phyloP scores from a whole-genome alignment of 2,888 invertebrate genomes.

The Phrixothrix hirtus region DNA sequence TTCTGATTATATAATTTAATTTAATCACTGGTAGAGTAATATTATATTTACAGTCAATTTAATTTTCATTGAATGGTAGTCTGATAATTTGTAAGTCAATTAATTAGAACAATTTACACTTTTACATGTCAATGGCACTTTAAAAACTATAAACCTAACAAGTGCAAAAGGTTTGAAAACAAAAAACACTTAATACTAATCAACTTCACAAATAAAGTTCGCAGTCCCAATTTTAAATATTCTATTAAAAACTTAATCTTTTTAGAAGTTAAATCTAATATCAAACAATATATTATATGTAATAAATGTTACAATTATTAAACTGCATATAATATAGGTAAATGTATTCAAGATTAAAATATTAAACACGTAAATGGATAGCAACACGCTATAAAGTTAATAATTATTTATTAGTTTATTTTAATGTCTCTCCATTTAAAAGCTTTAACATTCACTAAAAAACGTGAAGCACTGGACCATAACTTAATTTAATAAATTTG shows the following conservation, averaged over 20 bases:
- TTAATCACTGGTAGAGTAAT: too few species aligned
- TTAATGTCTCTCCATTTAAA: neutral
- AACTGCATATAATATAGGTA: conserved; percentile 8
- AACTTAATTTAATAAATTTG: neutral
- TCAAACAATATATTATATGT: neutral
- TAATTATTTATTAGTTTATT: conserved; percentile 5
- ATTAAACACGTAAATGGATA: conserved; percentile 8
- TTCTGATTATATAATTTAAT: too few species aligned
- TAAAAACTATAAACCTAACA: neutral
- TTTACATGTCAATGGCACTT: neutral
- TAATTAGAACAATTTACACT: neutral
- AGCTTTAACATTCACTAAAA: neutral
- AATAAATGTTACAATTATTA: neutral
- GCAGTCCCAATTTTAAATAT: neutral
- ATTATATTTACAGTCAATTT: too few species aligned
- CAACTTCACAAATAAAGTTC: neutral
- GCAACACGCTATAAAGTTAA: conserved; percentile 14
- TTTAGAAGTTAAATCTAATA: neutral
- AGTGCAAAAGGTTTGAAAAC: neutral
- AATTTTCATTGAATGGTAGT: neutral
- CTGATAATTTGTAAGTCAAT: neutral
- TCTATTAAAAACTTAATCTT: neutral
- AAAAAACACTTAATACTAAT: neutral
- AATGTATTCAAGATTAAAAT: too few species aligned
- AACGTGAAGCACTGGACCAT: neutral